Base-by-base conservation (phyloP, 2,888 invertebrate species). In the Eupithecia vulgata region DNA sequence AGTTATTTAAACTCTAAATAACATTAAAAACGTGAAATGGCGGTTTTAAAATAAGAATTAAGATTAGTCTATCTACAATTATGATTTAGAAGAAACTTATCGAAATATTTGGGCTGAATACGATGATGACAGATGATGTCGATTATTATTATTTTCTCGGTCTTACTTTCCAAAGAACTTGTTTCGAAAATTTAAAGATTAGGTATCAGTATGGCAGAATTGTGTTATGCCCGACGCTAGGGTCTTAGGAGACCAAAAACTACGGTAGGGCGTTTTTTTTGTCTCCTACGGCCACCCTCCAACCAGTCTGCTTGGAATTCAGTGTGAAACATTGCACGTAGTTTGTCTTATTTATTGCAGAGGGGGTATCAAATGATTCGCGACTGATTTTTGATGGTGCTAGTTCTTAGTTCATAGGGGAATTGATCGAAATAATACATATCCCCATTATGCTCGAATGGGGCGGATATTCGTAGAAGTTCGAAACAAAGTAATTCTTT, bases 351-450 rank as follows among this genome's bases (percentile, higher is more conserved):
- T 90, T 90, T 90, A 89, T 88, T 77, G 78, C 80, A 76, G 82
- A 52, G 83, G 85, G 83, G 81, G 82, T 87, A 88, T 88, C 90
- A 87, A 89, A 90, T 89, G 87, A 90, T 88, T 88, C 86, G 85
- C 75, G 74, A 68, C 77, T 72, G 80, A 80, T 73, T 73, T 79
- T 78, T 71, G 78, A 79, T 74, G 71, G 77, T 72, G 71, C 25
- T 42, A 67, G 62, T 71, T 70, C 35, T 70, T 13, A 45, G 62
- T 61, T 42, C 57, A 34, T 45, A 30, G 48, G 67, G 67, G 67
- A 30, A 45, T 0, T 5, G 62, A 35, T 64, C 62, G 62, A 37
- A 64, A 64, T 64, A 25, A 57, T 57, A 57, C 25, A 57, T 25
- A 57, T 12, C 12, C 57, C 57, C 57, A 13, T 57, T 57, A 57